phyloP scores from a whole-genome alignment of 2,113 vertebrate genomes.

The Meleagris gallopavo region DNA sequence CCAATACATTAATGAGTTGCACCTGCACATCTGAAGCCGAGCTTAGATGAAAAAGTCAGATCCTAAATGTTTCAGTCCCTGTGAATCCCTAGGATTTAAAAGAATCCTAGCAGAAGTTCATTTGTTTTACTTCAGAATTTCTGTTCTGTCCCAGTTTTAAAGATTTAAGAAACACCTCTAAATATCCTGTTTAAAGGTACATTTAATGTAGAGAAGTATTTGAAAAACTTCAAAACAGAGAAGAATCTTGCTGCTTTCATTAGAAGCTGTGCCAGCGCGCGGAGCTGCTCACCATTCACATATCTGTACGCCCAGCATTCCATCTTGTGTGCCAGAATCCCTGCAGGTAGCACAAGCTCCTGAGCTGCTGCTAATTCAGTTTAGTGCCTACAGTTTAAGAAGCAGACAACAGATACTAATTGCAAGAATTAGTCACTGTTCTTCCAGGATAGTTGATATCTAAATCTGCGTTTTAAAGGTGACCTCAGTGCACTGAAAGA shows the following conservation, averaged over 20 bases:
- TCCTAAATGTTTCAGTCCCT: neutral
- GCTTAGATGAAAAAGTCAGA: slow-evolving; percentile 22
- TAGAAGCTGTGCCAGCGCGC: neutral
- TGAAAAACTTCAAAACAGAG: neutral
- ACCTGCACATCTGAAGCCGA: slow-evolving; percentile 37
- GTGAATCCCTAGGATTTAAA: neutral
- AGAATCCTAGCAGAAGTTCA: neutral
- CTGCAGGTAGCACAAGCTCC: neutral
- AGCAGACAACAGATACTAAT: neutral
- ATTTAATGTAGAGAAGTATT: neutral
- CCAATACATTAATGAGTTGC: slow-evolving; percentile 18
- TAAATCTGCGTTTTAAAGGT: neutral
- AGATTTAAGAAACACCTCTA: neutral
- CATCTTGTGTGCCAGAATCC: neutral
- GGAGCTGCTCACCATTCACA: neutral
- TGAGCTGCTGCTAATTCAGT: neutral
- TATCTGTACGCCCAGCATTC: neutral
- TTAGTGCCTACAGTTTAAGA: neutral
- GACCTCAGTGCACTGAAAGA: too few relatives aligned
- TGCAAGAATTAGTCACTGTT: neutral
- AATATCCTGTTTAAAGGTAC: neutral
- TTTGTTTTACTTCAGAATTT: neutral
- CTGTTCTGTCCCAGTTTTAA: neutral
- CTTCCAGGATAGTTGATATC: neutral
- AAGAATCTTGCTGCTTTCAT: neutral